These are phyloP conservation scores for Lepidothrix coronata DNA, from an alignment of 2,113 vertebrate species.

Conservation along the genomic window DNA sequence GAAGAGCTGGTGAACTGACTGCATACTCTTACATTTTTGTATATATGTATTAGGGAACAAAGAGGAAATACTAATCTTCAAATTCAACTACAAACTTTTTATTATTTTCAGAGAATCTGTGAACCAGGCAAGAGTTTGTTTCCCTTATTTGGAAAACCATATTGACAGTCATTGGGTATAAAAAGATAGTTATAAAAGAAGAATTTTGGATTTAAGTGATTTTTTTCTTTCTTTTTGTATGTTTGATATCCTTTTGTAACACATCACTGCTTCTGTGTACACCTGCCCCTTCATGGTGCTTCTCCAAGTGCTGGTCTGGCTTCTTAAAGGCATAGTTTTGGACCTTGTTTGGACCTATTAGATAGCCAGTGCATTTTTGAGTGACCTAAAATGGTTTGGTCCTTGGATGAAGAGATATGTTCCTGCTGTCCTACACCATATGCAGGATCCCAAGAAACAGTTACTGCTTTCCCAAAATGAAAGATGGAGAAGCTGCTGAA, in stretches of 20 bases:
- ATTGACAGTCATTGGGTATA: not conserved
- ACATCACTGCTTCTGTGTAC: not conserved
- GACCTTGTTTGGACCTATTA: not conserved
- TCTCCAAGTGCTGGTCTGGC: not conserved
- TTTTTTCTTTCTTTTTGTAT: not conserved
- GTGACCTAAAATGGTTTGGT: not conserved
- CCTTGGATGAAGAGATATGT: not conserved
- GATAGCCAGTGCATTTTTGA: not conserved
- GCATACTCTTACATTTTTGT: not conserved
- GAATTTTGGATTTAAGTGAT: not conserved
- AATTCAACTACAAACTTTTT: not conserved
- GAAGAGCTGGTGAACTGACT: not conserved
- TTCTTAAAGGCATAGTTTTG: not conserved
- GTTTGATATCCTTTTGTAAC: not conserved
- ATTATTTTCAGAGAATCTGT: not conserved
- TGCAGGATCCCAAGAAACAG: not conserved
- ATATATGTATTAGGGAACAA: not conserved
- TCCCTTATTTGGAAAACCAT: not conserved
- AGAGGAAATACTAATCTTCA: not conserved
- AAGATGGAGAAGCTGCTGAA: not conserved
- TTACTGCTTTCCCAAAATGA: not conserved
- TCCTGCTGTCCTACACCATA: not conserved
- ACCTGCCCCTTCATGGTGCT: not conserved
- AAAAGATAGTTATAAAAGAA: not conserved
- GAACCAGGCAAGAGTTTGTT: not conserved